Percentiles rank a stretch among this genome's conserved stretches.
Conservation (phyloP, 37 sponge, comb jelly and placozoan species). For the Oopsacas minuta region DNA sequence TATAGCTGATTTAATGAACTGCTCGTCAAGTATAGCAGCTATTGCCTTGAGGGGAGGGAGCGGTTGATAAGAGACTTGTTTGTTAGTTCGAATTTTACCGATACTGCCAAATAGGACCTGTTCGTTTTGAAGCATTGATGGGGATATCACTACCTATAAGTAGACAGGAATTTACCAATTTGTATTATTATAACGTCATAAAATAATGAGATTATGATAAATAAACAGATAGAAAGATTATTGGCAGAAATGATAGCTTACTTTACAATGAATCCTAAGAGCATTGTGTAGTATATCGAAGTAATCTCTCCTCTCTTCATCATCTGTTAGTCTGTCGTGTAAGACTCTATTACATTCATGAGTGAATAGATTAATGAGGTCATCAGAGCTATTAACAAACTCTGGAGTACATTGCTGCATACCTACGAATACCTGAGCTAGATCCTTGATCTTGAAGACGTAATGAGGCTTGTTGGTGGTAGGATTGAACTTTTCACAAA, state of each 20-base stretch:
- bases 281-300: conserved; percentile 27
- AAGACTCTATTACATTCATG: conserved; percentile 46
- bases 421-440: conserved; percentile 36
- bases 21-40: not conserved
- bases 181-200: not conserved
- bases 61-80: not conserved
- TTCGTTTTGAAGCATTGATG: not conserved
- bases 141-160: not conserved
- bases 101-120: not conserved
- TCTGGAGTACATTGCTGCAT: conserved; percentile 22
- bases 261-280: conserved; percentile 43
- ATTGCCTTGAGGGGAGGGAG: not conserved
- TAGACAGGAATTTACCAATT: not conserved
- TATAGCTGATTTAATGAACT: not conserved
- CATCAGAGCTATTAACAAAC: conserved; percentile 21
- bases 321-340: conserved; percentile 28
- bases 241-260: not conserved
- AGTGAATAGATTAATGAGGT: conserved; percentile 25
- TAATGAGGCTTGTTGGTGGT: conserved; percentile 40
- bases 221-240: not conserved
- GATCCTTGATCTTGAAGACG: conserved; percentile 41
- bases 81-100: not conserved
- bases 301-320: conserved; percentile 33
- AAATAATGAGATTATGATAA: too few species aligned
- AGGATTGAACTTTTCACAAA: conserved; percentile 22